Percentiles rank a stretch among this genome's conserved stretches.
Evolutionary conservation across 2,888 invertebrate genomes (phyloP).

Genomic region (Hartigia nigra): DNA sequence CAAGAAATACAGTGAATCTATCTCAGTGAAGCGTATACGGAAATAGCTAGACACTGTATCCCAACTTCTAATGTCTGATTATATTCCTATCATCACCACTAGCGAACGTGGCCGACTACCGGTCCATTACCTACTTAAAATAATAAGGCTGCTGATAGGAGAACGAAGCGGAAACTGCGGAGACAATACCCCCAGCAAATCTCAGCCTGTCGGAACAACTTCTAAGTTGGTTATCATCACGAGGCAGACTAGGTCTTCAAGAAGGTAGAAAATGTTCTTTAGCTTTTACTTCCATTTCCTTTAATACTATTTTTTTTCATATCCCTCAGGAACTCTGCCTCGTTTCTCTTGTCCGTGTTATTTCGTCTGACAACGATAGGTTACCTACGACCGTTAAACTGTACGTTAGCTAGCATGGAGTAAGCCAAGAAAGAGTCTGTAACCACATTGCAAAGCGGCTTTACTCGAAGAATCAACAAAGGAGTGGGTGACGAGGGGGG

Average conservation of each 20-base stretch:
- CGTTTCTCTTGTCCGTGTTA: conserved; percentile 9
- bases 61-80: conserved; percentile 27
- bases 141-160: conserved; percentile 24
- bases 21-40: background rate
- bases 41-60: conserved; percentile 13
- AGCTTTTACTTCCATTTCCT: conserved; percentile 5
- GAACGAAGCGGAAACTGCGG: conserved; percentile 6
- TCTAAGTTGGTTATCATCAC: conserved; percentile 1
- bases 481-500: background rate
- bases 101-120: background rate
- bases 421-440: background rate
- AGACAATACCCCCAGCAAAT: conserved; percentile 32
- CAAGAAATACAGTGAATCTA: background rate
- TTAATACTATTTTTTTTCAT: background rate
- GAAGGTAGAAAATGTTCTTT: conserved; percentile 22
- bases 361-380: conserved; percentile 16
- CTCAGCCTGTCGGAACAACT: background rate
- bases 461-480: background rate
- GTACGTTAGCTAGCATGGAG: background rate
- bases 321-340: background rate
- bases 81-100: background rate
- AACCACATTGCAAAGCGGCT: background rate
- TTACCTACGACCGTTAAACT: background rate
- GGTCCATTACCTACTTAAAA: conserved; percentile 23
- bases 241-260: background rate